Evolutionary conservation across 2,113 vertebrate species (phyloP).

Genomic region (Parotia lawesii): DNA sequence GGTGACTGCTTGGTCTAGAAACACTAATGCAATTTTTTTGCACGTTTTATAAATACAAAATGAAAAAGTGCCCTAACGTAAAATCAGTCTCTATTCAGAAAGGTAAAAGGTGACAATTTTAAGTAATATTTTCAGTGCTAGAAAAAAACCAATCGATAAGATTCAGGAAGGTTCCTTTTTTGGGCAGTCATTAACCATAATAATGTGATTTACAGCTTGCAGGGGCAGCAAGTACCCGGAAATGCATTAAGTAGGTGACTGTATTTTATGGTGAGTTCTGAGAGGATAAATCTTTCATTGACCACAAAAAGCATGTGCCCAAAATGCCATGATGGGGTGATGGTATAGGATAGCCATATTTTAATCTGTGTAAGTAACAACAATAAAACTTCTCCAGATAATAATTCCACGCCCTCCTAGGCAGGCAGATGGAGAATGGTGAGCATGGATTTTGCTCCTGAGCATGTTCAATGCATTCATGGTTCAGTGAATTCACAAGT

Average conservation of each 20-base stretch:
- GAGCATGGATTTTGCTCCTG: background rate
- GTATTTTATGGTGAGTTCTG: background rate
- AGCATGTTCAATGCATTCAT: background rate
- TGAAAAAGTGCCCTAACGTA: background rate
- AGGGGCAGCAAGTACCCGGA: background rate
- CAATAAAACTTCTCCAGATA: background rate
- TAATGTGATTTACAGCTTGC: background rate
- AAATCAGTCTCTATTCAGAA: background rate
- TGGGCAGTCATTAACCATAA: background rate
- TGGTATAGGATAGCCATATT: background rate
- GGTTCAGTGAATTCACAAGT: background rate
- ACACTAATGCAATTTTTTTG: background rate
- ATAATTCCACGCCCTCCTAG: background rate
- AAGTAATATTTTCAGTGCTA: constrained; percentile 18
- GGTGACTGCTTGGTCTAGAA: constrained; percentile 34
- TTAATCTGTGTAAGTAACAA: background rate
- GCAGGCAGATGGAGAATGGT: background rate
- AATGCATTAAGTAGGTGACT: constrained; percentile 13
- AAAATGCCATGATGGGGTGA: background rate
- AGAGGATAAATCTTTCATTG: background rate
- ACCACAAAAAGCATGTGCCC: background rate
- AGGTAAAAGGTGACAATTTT: background rate
- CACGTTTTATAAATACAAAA: constrained; percentile 8
- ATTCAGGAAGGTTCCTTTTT: background rate
- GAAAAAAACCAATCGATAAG: background rate